These are phyloP conservation scores for Scyliorhinus canicula DNA, from an alignment of 2,797 vertebrate species.

Conservation along the genomic window DNA sequence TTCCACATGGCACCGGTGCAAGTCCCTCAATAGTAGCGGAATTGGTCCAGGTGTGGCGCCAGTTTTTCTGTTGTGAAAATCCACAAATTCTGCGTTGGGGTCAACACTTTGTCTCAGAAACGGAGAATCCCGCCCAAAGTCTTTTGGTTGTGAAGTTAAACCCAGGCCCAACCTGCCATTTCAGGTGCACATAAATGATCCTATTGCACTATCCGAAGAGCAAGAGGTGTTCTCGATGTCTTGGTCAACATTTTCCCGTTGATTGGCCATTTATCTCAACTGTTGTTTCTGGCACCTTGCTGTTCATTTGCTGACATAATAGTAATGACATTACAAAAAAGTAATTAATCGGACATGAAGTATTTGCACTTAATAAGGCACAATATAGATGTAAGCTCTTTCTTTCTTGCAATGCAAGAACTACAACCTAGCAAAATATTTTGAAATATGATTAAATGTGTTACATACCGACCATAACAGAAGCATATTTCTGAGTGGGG, in stretches of 20 bases:
- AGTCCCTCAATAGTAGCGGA: too few relatives aligned
- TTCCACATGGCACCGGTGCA: too few relatives aligned
- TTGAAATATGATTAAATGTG: slow-evolving; percentile 1
- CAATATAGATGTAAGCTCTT: background rate
- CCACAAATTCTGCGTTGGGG: too few relatives aligned
- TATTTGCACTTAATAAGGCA: background rate
- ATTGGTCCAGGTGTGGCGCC: too few relatives aligned
- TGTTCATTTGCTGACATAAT: background rate
- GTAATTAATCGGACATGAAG: background rate
- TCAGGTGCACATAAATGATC: background rate
- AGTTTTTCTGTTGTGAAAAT: too few relatives aligned
- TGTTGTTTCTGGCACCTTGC: background rate
- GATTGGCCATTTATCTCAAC: background rate
- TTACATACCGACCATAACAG: slow-evolving; percentile 67
- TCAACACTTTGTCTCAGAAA: too few relatives aligned
- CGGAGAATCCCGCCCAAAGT: too few relatives aligned
- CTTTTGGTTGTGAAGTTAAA: too few relatives aligned
- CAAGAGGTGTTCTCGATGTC: background rate
- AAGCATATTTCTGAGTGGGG: slow-evolving; percentile 65
- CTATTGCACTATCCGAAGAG: background rate
- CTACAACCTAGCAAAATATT: background rate
- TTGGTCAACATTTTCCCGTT: too few relatives aligned
- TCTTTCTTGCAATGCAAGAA: background rate
- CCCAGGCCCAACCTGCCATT: too few relatives aligned
- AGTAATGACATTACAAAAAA: background rate